Conservation (phyloP, 1,140 invertebrate species). For the Lepidostoma basale region DNA sequence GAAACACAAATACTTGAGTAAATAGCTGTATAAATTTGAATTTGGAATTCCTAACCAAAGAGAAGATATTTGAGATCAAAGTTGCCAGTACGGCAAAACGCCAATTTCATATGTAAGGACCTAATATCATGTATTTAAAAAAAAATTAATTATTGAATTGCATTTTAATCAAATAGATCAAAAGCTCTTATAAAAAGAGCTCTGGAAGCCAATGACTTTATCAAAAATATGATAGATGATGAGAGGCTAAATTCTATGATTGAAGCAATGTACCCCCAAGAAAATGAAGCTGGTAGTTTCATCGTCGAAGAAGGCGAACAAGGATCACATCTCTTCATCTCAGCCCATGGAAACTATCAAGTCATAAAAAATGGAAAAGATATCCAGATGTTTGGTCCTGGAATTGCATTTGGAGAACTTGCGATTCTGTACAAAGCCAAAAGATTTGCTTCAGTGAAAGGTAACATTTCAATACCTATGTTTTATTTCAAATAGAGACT, state of each 20-base stretch:
- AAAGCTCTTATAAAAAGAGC: constrained; percentile 62
- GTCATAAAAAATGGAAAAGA: constrained; percentile 81
- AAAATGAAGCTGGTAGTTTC: constrained; percentile 73
- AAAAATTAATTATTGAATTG: no score
- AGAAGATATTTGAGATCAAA: no score
- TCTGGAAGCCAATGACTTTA: constrained; percentile 88
- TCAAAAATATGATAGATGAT: constrained; percentile 86
- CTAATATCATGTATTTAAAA: no score
- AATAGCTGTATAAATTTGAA: no score
- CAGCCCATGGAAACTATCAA: constrained; percentile 85
- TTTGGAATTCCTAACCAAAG: no score
- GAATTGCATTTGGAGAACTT: constrained; percentile 91
- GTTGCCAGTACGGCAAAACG: no score
- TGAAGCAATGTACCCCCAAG: constrained; percentile 87
- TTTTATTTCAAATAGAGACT: not conserved
- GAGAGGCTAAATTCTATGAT: constrained; percentile 82
- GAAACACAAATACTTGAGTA: no score
- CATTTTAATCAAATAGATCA: constrained; percentile 56
- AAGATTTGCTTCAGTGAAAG: constrained; percentile 83
- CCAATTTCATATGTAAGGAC: no score
- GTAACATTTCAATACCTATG: constrained; percentile 51
- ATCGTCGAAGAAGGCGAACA: constrained; percentile 89
- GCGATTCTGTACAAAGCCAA: constrained; percentile 93
- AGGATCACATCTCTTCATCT: constrained; percentile 81
- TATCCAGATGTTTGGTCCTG: constrained; percentile 79